Evolutionary conservation across 2,797 vertebrate genomes (phyloP).

Genomic region (Sardinella longiceps): DNA sequence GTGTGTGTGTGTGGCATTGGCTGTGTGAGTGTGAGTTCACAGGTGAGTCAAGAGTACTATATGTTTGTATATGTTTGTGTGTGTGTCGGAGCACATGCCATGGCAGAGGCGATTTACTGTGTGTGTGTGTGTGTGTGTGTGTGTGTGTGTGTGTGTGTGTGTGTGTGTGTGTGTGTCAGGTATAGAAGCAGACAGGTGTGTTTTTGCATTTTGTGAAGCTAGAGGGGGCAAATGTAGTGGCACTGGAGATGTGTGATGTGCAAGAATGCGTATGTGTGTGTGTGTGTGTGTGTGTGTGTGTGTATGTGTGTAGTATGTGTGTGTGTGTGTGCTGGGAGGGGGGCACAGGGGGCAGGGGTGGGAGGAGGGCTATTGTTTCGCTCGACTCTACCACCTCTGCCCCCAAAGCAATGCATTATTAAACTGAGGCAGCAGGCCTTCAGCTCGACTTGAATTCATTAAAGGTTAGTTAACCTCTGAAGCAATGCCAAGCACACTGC

Average conservation of each 20-base stretch:
- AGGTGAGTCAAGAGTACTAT: not conserved
- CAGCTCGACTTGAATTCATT: slow-evolving; percentile 45
- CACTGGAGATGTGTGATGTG: too few relatives aligned
- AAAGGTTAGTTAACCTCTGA: slow-evolving; percentile 51
- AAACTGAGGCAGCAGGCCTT: slow-evolving; percentile 47
- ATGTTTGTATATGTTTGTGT: not conserved
- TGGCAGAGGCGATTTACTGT: not conserved
- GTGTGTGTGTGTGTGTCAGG: not conserved
- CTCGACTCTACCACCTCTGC: slow-evolving; percentile 13
- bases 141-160: not conserved
- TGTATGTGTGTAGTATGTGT: not conserved
- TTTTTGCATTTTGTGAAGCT: too few relatives aligned
- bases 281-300: not conserved
- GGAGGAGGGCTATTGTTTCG: slow-evolving; percentile 31
- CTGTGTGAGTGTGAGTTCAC: not conserved
- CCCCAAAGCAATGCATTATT: slow-evolving; percentile 50
- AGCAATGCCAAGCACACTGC: slow-evolving; percentile 40
- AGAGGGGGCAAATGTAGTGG: too few relatives aligned
- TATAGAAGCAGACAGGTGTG: too few relatives aligned
- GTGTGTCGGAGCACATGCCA: not conserved
- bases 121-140: not conserved
- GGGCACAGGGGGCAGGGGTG: too few relatives aligned
- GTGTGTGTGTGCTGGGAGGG: not conserved
- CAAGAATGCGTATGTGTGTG: not conserved
- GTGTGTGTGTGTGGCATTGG: slow-evolving; percentile 16